Conservation (phyloP, 2,797 vertebrate species). For the Danio choprae region DNA sequence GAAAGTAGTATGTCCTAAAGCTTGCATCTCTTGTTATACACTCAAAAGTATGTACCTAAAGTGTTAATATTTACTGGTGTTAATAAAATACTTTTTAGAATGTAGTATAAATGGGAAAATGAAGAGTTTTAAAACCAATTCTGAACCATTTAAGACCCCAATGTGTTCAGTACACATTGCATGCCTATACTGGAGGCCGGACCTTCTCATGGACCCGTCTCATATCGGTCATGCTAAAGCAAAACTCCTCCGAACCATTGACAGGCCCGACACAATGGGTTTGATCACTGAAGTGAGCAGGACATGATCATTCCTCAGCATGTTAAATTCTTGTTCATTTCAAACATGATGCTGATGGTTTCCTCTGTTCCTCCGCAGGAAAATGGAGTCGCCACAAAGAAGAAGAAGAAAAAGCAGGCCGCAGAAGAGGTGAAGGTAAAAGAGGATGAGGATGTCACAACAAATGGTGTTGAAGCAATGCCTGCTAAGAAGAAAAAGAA, state of each 20-base stretch:
- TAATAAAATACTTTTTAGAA: too few species aligned
- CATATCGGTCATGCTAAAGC: constrained; percentile 78
- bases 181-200: constrained; percentile 75
- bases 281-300: constrained; percentile 81
- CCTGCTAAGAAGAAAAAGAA: constrained; percentile 74
- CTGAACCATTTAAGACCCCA: background rate
- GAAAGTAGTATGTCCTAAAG: too few species aligned
- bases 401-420: constrained; percentile 62
- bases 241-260: constrained; percentile 82
- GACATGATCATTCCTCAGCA: constrained; percentile 58
- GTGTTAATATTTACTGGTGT: too few species aligned
- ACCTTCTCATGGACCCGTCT: constrained; percentile 69
- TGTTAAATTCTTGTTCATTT: background rate
- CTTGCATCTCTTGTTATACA: too few species aligned
- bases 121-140: background rate
- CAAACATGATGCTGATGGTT: background rate
- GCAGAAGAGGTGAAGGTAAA: constrained; percentile 53
- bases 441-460: constrained; percentile 47
- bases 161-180: constrained; percentile 39
- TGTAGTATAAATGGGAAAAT: too few species aligned
- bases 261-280: constrained; percentile 70
- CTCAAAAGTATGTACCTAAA: too few species aligned
- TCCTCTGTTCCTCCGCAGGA: constrained; percentile 43
- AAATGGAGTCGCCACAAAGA: constrained; percentile 48
- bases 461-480: constrained; percentile 51